Base-by-base conservation (phyloP, 2,113 vertebrate species). In the Oreochromis aureus region DNA sequence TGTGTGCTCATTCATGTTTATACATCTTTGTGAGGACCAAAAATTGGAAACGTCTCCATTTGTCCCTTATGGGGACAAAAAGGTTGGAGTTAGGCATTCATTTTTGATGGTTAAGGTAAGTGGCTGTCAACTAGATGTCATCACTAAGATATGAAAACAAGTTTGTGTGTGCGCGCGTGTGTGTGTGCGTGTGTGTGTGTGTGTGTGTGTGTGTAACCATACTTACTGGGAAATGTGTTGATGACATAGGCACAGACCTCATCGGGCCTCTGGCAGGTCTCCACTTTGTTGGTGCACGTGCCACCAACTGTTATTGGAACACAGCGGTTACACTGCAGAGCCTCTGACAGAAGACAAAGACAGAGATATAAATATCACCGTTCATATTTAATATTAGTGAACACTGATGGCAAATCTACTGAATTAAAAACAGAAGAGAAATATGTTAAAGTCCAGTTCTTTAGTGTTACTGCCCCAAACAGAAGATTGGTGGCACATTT, bases 261-360 rank as follows among this genome's bases (percentile, higher is more conserved):
- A 6, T 84, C 59, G 1, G 3, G 2, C 6, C 76, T 71, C 12
- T 27, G 18, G 22, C 86, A 87, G 32, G 71, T 87, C 55, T 79
- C 86, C 34, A 83, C 81, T 18, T 19, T 6, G 27, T 13, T 87
- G 54, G 3, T 4, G 48, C 86, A 88, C 1, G 1, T 15, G n/a
- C 69, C 24, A 2, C 86, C 44, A 11, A 1, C 2, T 5, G 12
- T 5, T 12, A 5, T 3, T 12, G 69, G 46, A 7, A 87, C 18
- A 0, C 86, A 88, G 36, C 15, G 36, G 81, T 88, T 84, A 41
- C 81, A 83, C 24, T n/a, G 63, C 71, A 87, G 86, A 69, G 86
- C 86, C 56, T 69, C 34, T 8, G 48, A 51, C 39, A 39, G 24
- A 32, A 51, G 58, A 55, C 19, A 66, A 0, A 41, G 32, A 34